Evolutionary conservation across 35 echinoderm and acorn worm species (phyloP).

Genomic region (Apostichopus japonicus): DNA sequence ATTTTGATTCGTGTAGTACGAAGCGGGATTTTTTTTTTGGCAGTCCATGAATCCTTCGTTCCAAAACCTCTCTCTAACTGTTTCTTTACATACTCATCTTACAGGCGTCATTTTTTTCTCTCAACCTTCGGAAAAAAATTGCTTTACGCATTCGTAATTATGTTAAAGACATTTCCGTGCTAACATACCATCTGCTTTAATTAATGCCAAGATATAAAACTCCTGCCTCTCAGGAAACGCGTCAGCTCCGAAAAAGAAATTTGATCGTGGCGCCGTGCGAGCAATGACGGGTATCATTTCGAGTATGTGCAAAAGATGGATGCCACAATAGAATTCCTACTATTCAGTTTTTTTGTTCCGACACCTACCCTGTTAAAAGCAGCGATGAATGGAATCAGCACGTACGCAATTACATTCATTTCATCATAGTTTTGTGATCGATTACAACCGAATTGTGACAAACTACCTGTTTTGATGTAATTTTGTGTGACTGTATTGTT

Average conservation of each 20-base stretch:
- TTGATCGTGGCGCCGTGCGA: constrained; percentile 1
- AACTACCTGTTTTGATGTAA: background rate
- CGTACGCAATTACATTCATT: background rate
- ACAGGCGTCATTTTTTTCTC: constrained; percentile 15
- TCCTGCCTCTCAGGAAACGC: background rate
- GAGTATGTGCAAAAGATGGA: constrained; percentile 25
- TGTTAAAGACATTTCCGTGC: constrained; percentile 53
- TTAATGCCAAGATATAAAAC: constrained; percentile 42
- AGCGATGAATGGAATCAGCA: background rate
- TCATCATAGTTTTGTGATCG: background rate
- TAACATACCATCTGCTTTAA: constrained; percentile 41
- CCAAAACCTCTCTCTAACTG: background rate
- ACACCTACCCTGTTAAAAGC: constrained; percentile 20
- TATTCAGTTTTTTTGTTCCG: constrained; percentile 26
- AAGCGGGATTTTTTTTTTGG: background rate
- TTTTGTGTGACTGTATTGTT: background rate
- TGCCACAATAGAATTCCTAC: background rate
- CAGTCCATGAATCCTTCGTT: background rate
- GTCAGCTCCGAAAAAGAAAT: background rate
- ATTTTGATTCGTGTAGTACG: background rate
- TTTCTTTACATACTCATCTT: background rate
- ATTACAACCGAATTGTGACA: constrained; percentile 6
- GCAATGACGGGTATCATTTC: constrained; percentile 17
- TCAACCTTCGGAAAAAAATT: constrained; percentile 39
- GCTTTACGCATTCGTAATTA: constrained; percentile 53